Percentiles rank a stretch among this genome's conserved stretches.
Conservation (phyloP, 2,797 vertebrate genomes). For the Etheostoma nigrum region DNA sequence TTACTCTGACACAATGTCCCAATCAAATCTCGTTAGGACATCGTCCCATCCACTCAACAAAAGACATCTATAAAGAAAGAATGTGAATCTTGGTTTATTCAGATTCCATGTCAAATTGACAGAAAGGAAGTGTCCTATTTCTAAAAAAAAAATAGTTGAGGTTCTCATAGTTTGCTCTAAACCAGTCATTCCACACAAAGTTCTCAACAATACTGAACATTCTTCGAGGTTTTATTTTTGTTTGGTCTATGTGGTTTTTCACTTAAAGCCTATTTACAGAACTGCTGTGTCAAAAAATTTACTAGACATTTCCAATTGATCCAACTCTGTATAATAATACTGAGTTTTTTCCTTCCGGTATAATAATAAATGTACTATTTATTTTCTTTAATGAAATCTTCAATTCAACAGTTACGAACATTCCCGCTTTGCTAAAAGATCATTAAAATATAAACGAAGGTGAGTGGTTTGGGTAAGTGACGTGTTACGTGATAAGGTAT, state of each 20-base stretch:
- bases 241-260: background rate
- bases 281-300: background rate
- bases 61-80: background rate
- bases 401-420: background rate
- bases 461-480: conserved; percentile 12
- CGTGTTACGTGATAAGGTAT: conserved; percentile 50
- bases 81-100: conserved; percentile 19
- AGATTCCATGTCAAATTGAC: background rate
- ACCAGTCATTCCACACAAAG: conserved; percentile 11
- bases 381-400: background rate
- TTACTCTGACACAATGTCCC: background rate
- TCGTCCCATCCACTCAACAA: background rate
- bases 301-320: background rate
- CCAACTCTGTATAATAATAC: background rate
- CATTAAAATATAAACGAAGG: background rate
- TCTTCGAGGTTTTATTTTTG: conserved; percentile 26
- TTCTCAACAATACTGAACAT: conserved; percentile 3
- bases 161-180: background rate
- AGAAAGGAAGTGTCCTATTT: background rate
- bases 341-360: background rate
- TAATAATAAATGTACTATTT: background rate
- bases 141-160: background rate
- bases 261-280: conserved; percentile 4
- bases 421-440: background rate
- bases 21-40: conserved; percentile 16